These are phyloP conservation scores for Drosophila sordidapex DNA, from an alignment of 2,888 invertebrate species.

Conservation along the genomic window DNA sequence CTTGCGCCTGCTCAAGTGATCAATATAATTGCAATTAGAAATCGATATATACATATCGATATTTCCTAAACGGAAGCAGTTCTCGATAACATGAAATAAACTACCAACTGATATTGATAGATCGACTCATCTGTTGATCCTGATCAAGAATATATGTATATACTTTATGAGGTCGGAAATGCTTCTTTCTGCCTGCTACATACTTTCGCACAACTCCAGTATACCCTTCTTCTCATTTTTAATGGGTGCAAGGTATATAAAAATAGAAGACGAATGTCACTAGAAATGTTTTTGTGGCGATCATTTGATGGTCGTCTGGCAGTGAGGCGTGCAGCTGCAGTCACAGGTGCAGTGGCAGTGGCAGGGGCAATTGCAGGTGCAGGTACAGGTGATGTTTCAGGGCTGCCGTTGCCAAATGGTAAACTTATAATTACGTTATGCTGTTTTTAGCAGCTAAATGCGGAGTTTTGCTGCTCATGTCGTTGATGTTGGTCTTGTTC, in stretches of 20 bases:
- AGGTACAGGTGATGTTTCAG: conserved; percentile 10
- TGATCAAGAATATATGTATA: background rate
- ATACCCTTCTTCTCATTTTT: background rate
- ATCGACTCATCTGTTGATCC: background rate
- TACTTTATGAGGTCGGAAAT: background rate
- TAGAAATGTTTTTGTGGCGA: conserved; percentile 67
- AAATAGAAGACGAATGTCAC: conserved; percentile 54
- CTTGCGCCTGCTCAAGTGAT: background rate
- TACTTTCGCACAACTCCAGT: background rate
- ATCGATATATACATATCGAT: background rate
- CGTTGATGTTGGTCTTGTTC: conserved; percentile 16
- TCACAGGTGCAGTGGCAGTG: background rate
- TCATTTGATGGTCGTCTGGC: conserved; percentile 49
- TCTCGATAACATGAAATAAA: background rate
- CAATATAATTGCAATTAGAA: too few species aligned
- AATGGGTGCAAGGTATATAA: background rate
- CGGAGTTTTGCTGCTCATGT: conserved; percentile 28
- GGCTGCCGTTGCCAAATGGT: conserved; percentile 54
- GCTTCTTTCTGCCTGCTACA: background rate
- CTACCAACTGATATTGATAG: background rate
- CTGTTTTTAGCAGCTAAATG: conserved; percentile 70
- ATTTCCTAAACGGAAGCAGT: background rate
- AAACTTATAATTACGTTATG: conserved; percentile 70
- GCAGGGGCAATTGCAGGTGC: conserved; percentile 1
- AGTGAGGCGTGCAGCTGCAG: conserved; percentile 3